Evolutionary conservation across 2,888 invertebrate species (phyloP), one percentile per base, ranked within the genome.

Genomic region (Campoplex nolae): DNA sequence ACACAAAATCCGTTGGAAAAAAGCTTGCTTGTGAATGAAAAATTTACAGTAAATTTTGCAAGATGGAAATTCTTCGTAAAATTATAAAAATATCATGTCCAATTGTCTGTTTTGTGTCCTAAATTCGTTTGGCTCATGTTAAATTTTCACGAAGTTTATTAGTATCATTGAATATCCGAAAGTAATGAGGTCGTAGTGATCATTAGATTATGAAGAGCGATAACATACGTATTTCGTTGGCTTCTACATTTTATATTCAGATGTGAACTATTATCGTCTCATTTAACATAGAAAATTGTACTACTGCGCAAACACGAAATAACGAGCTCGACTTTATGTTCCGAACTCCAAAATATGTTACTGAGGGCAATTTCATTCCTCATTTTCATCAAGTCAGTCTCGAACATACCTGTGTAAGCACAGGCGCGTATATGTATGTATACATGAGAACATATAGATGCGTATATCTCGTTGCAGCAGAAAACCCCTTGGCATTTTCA

Each of bases 361-460:
- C 71, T 51, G 28, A 71, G 54, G 68, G 70, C 67, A 83, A 65
- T 83, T 62, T 83, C 83, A 58, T 73, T 71, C 51, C 77, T 71
- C 77, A 78, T 84, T 78, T 78, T 68, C 78, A 84, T 78, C 56
- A 23, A 45, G 51, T 68, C 56, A 51, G 35, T 35, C 42, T 38
- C 48, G 23, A 73, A 13, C 56, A 42, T 74, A 70, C 70, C 28
- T 78, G 23, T 56, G 18, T 35, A 68, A 45, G 38, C 45, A 45
- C 45, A 45, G 45, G 9, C 11, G 45, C n/a, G 70, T 23, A 18
- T 28, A 54, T 9, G 68, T 51, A 28, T 42, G 28, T 38, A 23
- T 23, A 0, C 23, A 23, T 0, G n/a, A 42, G 11, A 38, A 51
- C 56, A 45, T 18, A 56, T 45, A 56, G n/a, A 38, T 51, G 73